These are phyloP conservation scores for Brachionus paranguensis DNA, from an alignment of 1,140 invertebrate genomes.

Conservation along the genomic window DNA sequence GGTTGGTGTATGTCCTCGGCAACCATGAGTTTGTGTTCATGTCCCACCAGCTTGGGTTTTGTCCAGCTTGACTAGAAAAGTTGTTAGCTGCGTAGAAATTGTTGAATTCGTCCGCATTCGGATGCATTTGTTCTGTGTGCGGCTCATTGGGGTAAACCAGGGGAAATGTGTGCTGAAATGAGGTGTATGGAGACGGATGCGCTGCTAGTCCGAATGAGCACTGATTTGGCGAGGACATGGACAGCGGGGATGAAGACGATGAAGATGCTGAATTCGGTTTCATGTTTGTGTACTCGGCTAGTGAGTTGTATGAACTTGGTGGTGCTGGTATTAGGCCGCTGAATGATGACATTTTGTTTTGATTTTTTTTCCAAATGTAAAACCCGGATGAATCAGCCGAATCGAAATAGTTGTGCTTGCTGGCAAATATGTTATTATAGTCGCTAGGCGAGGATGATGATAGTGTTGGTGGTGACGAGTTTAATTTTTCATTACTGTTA, in stretches of 20 bases:
- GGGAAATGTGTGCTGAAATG: background rate
- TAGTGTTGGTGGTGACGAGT: background rate
- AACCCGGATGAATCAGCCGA: background rate
- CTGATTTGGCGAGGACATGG: conserved; percentile 5
- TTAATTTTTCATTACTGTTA: conserved; percentile 16
- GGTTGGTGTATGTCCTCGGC: background rate
- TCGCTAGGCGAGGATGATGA: background rate
- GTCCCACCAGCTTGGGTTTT: background rate
- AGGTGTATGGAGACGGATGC: background rate
- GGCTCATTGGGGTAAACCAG: background rate
- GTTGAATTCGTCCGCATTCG: background rate
- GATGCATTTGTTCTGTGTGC: background rate
- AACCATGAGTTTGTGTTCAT: conserved; percentile 13
- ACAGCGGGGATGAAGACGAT: background rate
- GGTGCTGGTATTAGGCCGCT: background rate
- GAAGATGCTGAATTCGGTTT: background rate
- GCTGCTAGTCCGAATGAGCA: background rate
- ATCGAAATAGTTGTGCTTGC: conserved; percentile 1
- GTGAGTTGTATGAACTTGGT: background rate
- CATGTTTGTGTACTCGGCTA: background rate
- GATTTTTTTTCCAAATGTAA: conserved; percentile 20
- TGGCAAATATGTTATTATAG: background rate
- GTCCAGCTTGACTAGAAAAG: background rate
- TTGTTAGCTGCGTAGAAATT: background rate
- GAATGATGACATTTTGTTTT: conserved; percentile 14